Percentiles rank a stretch among this genome's conserved stretches.
Conservation (phyloP, 1,140 invertebrate genomes). For the Geopemphigus sp. region DNA sequence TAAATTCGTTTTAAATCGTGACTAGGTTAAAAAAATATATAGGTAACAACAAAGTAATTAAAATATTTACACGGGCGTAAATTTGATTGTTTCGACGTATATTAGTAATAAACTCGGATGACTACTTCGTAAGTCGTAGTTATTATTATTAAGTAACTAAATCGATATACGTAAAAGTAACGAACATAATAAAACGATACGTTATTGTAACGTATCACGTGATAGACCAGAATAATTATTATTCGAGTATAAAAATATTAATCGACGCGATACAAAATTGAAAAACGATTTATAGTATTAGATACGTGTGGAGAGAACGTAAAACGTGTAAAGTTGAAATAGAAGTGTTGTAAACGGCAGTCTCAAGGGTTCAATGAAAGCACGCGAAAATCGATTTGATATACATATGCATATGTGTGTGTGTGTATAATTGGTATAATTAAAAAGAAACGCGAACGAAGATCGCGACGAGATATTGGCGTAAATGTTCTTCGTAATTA, state of each 20-base stretch:
- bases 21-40: neutral
- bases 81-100: neutral
- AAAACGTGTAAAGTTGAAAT: neutral
- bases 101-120: no score
- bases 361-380: constrained; percentile 34
- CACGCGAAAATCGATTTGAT: neutral
- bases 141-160: no score
- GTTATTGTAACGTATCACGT: no score
- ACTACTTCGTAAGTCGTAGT: no score
- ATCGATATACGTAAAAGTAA: no score
- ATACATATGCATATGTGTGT: neutral
- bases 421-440: no score
- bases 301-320: neutral
- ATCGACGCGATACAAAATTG: neutral
- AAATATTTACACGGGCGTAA: neutral
- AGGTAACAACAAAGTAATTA: neutral
- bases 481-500: no score
- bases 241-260: no score
- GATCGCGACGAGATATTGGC: no score
- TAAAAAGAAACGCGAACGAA: no score
- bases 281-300: neutral
- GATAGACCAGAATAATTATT: no score
- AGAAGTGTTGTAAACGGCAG: constrained; percentile 1
- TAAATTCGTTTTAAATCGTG: constrained; percentile 12
- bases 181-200: no score